Conservation (phyloP, 2,888 invertebrate genomes). For the Ceraclea dissimilis region DNA sequence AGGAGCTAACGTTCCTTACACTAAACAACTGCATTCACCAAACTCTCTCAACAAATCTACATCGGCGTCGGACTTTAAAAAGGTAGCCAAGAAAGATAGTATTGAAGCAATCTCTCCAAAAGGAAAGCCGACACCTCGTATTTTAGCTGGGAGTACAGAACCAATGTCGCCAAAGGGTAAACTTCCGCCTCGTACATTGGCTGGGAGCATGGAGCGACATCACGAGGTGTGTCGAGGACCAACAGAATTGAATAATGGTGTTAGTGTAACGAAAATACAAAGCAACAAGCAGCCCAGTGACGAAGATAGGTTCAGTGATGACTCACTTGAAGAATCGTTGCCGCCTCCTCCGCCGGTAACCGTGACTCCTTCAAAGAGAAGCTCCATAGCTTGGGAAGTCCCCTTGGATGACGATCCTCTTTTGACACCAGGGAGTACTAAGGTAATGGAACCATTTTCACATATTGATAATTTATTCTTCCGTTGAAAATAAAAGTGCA, state of each 20-base stretch:
- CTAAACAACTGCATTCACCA: constrained; percentile 39
- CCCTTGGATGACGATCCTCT: constrained; percentile 67
- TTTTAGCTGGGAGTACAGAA: constrained; percentile 56
- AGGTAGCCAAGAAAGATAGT: constrained; percentile 32
- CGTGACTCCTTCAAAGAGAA: constrained; percentile 60
- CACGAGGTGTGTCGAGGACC: constrained; percentile 68
- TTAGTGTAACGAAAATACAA: constrained; percentile 22
- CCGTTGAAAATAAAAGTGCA: not conserved
- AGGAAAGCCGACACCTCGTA: constrained; percentile 58
- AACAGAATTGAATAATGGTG: constrained; percentile 33
- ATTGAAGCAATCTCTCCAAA: constrained; percentile 44
- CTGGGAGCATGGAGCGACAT: constrained; percentile 67
- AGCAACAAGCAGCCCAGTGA: constrained; percentile 32
- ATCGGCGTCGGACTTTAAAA: constrained; percentile 27
- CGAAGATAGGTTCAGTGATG: constrained; percentile 72
- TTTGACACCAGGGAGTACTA: constrained; percentile 62
- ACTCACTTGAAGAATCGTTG: constrained; percentile 71
- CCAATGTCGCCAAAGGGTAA: constrained; percentile 45
- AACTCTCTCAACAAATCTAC: constrained; percentile 28
- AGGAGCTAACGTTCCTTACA: constrained; percentile 44
- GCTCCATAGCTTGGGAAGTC: constrained; percentile 84
- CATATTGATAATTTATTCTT: not conserved
- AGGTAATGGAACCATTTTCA: constrained; percentile 36
- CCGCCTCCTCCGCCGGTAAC: constrained; percentile 52
- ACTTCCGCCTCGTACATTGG: constrained; percentile 62